Evolutionary conservation across 2,888 invertebrate genomes (phyloP), one percentile per base, ranked within the genome.

Genomic region (Perdita meconis): DNA sequence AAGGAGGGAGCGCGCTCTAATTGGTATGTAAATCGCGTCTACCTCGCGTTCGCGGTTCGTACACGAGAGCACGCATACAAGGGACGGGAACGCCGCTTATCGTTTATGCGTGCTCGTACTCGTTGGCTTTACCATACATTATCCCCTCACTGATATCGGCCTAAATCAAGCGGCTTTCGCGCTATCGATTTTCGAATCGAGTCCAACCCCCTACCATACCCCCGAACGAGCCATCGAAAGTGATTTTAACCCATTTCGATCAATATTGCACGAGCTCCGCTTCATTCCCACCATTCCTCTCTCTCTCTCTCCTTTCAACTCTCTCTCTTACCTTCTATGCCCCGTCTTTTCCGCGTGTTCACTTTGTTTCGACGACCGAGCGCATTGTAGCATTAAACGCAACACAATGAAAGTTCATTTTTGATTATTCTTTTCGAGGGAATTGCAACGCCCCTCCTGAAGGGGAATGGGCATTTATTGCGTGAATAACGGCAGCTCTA

Each of bases 1-100:
- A 68, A 34, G 66, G 72, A 40, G 30, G 56, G 70, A 59, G 80
- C 16, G 71, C 79, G 83, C 84, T 90, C 89, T 90, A 90, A 90
- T 90, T 90, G 90, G 85, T 87, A 88, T 90, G 86, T 86, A 85
- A 85, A 85, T 84, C 71, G 81, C 65, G 75, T 81, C 77, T 60
- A 78, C 84, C 76, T 71, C 81, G 69, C 83, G 70, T 80, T 79
- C 80, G 79, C 71, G 80, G 75, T 69, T 83, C 85, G 78, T 85
- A 76, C 78, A 75, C 68, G 73, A 67, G 65, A 75, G 66, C 59
- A 77, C 64, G 65, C 70, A 56, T 65, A 72, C 60, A 68, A 63
- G 65, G 60, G 68, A 78, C 74, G 73, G 66, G 71, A 72, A 73
- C 73, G 69, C 60, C 72, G 81, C 71, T 85, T 82, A 81, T 86